These are phyloP conservation scores for Plotosus lineatus DNA, from an alignment of 2,113 vertebrate species.

Conservation along the genomic window DNA sequence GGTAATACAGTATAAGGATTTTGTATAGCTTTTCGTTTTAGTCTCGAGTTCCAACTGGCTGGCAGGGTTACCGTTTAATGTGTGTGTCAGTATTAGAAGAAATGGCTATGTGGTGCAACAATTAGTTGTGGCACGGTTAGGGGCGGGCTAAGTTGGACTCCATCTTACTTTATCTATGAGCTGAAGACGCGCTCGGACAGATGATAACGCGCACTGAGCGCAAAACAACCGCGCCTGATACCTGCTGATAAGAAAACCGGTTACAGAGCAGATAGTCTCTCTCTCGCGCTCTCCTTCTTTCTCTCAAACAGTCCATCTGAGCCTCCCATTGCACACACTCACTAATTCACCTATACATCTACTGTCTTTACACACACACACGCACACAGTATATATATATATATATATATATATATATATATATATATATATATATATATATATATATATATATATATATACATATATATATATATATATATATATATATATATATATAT, in stretches of 20 bases:
- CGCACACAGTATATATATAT: no score
- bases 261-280: slow-evolving; percentile 23
- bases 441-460: no score
- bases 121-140: slow-evolving; percentile 15
- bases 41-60: neutral
- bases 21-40: no score
- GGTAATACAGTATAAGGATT: no score
- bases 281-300: neutral
- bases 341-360: neutral
- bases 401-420: no score
- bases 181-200: slow-evolving; percentile 49
- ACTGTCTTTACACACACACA: no score
- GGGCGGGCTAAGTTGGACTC: slow-evolving; percentile 47
- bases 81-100: neutral
- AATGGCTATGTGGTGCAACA: neutral
- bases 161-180: slow-evolving; percentile 57
- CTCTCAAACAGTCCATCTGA: neutral
- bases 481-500: no score
- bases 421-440: no score
- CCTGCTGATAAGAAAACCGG: slow-evolving; percentile 67
- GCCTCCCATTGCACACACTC: neutral
- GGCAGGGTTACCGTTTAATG: neutral
- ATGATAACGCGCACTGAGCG: slow-evolving; percentile 62
- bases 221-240: slow-evolving; percentile 60
- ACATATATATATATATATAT: no score